Conservation (phyloP, 2,113 vertebrate genomes). For the Azemiops feae region DNA sequence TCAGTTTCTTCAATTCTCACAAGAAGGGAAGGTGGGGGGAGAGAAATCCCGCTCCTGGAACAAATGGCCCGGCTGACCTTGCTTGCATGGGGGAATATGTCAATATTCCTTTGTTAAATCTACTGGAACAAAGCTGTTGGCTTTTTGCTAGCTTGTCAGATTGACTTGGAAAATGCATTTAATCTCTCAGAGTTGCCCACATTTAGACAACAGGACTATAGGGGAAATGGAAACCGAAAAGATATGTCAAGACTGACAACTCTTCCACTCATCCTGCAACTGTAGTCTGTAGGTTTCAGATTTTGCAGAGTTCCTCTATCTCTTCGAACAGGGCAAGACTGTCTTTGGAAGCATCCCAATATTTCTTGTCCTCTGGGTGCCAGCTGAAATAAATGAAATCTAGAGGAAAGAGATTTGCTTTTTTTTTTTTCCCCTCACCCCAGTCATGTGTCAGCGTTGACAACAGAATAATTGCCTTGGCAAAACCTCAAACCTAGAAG, state of each 20-base stretch:
- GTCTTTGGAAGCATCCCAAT: background rate
- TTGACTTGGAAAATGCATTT: conserved; percentile 9
- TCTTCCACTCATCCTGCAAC: background rate
- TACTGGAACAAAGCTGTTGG: conserved; percentile 5
- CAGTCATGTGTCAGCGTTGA: conserved; percentile 14
- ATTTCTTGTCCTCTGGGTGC: background rate
- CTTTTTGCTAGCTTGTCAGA: background rate
- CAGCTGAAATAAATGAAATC: conserved; percentile 1
- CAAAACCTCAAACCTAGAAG: background rate
- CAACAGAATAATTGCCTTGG: background rate
- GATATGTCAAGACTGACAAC: background rate
- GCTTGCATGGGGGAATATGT: background rate
- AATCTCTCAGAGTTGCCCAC: background rate
- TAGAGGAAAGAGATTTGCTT: background rate
- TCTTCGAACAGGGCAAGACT: background rate
- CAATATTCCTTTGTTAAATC: conserved; percentile 18
- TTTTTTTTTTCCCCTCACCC: background rate
- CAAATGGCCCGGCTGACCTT: background rate
- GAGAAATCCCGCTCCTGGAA: background rate
- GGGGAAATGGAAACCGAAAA: background rate
- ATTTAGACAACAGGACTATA: background rate
- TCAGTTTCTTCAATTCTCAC: background rate
- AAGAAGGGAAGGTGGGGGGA: background rate
- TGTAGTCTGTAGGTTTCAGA: background rate
- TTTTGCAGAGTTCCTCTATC: background rate